These are phyloP conservation scores for Aphrocallistes beatrix DNA, from an alignment of 37 sponge, comb jelly and placozoan species.

Conservation along the genomic window DNA sequence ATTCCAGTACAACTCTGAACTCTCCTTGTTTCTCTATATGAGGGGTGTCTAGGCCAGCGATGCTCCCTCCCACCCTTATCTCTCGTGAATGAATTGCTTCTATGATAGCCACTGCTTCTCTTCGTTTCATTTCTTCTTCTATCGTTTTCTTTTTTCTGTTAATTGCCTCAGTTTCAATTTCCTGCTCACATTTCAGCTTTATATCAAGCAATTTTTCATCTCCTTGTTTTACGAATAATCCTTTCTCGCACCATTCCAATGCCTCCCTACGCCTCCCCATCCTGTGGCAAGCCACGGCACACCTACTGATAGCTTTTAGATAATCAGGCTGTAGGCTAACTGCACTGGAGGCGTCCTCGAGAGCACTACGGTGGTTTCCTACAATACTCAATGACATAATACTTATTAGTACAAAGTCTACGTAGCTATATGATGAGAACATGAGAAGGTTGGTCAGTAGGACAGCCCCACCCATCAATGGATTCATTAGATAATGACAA, in stretches of 20 bases:
- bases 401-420: no score
- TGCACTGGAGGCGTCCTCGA: constrained; percentile 49
- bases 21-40: background rate
- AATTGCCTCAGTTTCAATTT: constrained; percentile 31
- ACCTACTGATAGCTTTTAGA: constrained; percentile 57
- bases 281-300: constrained; percentile 41
- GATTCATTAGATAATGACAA: no score
- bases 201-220: constrained; percentile 30
- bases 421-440: no score
- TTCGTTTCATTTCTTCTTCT: constrained; percentile 24
- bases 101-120: background rate
- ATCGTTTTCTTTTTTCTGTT: constrained; percentile 12
- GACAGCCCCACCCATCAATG: no score
- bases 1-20: constrained; percentile 25
- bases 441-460: no score
- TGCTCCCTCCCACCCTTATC: background rate
- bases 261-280: constrained; percentile 44
- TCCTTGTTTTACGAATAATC: constrained; percentile 25
- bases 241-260: constrained; percentile 68
- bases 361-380: constrained; percentile 70
- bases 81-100: background rate
- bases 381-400: no score
- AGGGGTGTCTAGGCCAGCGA: background rate
- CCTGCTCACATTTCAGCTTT: constrained; percentile 35
- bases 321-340: constrained; percentile 43